Percentiles rank a stretch among this genome's conserved stretches.
phyloP scores from a whole-genome alignment of 2,797 vertebrate species.

The Potorous gilbertii region DNA sequence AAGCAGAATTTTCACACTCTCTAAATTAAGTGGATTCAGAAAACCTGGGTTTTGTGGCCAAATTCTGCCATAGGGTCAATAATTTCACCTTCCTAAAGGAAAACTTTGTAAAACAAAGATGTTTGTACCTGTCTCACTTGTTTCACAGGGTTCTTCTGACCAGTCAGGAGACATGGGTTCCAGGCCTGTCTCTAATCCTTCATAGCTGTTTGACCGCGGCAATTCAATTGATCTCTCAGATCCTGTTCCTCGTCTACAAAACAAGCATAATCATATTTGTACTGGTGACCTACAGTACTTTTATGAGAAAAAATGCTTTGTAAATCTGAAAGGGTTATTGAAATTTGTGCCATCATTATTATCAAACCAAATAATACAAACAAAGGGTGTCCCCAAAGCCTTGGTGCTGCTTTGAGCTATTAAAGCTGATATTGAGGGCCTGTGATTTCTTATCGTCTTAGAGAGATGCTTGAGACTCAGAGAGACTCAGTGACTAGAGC shows the following conservation, averaged over 20 bases:
- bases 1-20: not conserved
- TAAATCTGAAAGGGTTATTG: not conserved
- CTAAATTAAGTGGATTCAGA: not conserved
- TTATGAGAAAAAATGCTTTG: not conserved
- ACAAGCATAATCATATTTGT: not conserved
- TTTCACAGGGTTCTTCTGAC: not conserved
- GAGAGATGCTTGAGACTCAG: not conserved
- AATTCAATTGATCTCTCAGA: not conserved
- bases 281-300: not conserved
- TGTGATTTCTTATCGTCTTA: not conserved
- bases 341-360: not conserved
- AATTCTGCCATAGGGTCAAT: not conserved
- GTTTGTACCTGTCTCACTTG: not conserved
- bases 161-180: not conserved
- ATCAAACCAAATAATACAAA: not conserved
- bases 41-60: not conserved
- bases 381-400: not conserved
- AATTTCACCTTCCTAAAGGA: not conserved
- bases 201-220: not conserved
- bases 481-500: not conserved
- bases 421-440: not conserved
- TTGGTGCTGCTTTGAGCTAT: not conserved
- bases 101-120: not conserved
- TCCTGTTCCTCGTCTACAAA: not conserved
- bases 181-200: not conserved